Evolutionary conservation across 2,113 vertebrate genomes (phyloP).

Genomic region (Synodontis membranacea): DNA sequence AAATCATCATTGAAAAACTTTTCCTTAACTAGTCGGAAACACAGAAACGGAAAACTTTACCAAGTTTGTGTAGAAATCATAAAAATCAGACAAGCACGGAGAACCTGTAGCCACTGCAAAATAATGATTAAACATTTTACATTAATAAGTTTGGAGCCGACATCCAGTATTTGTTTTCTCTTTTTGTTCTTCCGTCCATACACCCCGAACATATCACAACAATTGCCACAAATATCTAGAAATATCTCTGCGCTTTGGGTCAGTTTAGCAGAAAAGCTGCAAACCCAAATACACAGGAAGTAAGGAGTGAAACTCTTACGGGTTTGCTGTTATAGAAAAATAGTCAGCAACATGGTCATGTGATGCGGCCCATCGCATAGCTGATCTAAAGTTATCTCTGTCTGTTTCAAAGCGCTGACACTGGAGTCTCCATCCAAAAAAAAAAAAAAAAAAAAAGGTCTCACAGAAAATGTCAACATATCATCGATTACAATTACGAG

Average conservation of each 20-base stretch:
- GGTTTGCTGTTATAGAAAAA: background rate
- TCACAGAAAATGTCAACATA: background rate
- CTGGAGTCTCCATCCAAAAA: background rate
- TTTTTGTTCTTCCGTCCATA: no score
- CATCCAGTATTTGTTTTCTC: no score
- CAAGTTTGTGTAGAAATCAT: background rate
- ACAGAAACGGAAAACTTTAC: background rate
- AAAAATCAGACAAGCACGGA: background rate
- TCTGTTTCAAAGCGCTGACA: background rate
- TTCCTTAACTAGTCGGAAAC: background rate
- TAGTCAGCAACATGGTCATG: background rate
- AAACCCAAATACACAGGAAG: background rate
- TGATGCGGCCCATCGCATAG: background rate
- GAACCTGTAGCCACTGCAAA: background rate
- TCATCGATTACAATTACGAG: background rate
- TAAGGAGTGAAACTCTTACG: background rate
- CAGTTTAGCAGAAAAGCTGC: background rate
- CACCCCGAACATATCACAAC: no score
- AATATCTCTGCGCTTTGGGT: background rate
- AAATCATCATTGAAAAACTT: background rate
- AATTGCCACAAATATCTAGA: no score
- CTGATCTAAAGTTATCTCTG: background rate
- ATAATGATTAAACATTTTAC: no score
- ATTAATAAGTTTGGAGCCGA: no score
- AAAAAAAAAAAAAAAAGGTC: no score